These are phyloP conservation scores for Myanophis thanlyinensis DNA, from an alignment of 2,113 vertebrate genomes.

Conservation along the genomic window DNA sequence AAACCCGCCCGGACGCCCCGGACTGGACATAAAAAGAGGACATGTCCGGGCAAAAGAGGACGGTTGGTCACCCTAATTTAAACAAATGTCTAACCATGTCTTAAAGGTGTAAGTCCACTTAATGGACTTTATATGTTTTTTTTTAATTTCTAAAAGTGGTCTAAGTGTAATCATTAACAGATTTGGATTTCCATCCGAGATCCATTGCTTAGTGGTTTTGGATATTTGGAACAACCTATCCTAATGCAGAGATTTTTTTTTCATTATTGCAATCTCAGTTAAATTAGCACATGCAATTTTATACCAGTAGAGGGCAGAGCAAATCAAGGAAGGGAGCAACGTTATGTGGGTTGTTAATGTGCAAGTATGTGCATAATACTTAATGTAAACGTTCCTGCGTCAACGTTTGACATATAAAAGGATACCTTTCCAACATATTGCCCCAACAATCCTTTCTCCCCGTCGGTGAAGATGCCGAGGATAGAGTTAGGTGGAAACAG, in stretches of 20 bases:
- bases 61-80: no score
- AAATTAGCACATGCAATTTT: background rate
- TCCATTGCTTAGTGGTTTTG: background rate
- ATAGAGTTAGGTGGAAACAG: no score
- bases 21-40: no score
- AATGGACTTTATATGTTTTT: background rate
- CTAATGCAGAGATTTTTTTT: background rate
- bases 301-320: slow-evolving; percentile 6
- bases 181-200: background rate
- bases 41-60: no score
- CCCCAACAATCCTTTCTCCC: background rate
- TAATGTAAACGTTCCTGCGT: background rate
- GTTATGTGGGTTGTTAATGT: background rate
- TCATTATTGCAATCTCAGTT: background rate
- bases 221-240: no score
- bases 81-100: background rate
- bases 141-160: background rate
- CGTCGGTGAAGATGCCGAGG: no score
- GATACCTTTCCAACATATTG: background rate
- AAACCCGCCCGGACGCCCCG: no score
- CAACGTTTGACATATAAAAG: background rate
- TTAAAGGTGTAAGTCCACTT: background rate
- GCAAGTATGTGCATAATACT: background rate
- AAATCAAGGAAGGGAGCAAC: background rate
- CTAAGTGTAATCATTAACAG: background rate